phyloP scores from a whole-genome alignment of 2,113 vertebrate genomes.

The Indicator indicator region DNA sequence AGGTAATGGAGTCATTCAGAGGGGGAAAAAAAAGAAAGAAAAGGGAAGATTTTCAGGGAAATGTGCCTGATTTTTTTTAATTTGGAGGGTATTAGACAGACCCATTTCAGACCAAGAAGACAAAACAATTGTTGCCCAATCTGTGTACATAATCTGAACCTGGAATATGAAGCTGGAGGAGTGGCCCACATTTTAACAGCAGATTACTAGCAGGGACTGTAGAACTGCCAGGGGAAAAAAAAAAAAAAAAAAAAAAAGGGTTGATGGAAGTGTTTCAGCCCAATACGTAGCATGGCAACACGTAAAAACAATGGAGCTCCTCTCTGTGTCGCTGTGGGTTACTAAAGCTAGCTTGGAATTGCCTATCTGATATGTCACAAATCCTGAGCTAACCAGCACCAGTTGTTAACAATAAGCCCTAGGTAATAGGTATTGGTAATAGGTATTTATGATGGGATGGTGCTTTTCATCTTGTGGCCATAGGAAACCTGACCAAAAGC shows the following conservation, averaged over 20 bases:
- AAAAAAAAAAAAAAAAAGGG: no score
- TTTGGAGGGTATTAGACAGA: neutral
- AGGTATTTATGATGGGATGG: neutral
- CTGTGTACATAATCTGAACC: accelerated
- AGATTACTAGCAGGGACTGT: neutral
- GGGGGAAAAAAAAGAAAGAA: neutral
- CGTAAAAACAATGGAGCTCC: neutral
- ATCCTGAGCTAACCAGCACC: neutral
- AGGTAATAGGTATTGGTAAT: neutral
- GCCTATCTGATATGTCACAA: neutral
- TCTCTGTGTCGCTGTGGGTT: neutral
- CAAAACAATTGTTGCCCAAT: neutral
- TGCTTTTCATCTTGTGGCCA: neutral
- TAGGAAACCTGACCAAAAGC: neutral
- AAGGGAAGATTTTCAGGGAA: neutral
- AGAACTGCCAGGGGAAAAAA: neutral
- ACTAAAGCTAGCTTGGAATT: neutral
- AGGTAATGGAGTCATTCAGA: neutral
- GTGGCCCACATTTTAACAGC: neutral
- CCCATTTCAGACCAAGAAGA: neutral
- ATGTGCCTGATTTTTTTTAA: neutral
- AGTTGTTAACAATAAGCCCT: neutral
- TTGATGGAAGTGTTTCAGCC: neutral
- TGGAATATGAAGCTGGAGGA: neutral
- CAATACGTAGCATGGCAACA: neutral